Base-by-base conservation (phyloP, 1,140 invertebrate species). In the Tetragnatha versicolor region DNA sequence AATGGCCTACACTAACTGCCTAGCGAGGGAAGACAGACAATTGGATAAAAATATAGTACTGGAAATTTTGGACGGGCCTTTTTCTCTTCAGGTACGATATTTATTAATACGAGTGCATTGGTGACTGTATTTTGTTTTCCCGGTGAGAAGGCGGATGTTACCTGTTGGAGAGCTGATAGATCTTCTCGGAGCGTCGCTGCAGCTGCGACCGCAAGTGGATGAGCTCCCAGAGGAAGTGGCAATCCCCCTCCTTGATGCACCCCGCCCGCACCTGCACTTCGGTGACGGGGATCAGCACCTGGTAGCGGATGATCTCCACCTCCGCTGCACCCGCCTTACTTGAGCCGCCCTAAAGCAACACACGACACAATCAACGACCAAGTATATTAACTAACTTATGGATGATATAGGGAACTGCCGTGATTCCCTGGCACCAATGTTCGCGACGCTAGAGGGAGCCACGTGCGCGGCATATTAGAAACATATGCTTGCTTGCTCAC, bases 151-250 rank as follows among this genome's bases (percentile, higher is more conserved):
- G n/a, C 10, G 20, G 0, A 27, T n/a, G 25, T n/a, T 2, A 95
- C 93, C 93, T 96, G 88, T 98, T 98, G 10, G 95, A 97, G 76
- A 98, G 89, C 82, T 98, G 95, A 85, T 98, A 98, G 79, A 98
- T 92, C 88, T 98, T 98, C 87, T 98, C 96, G n/a, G 95, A 96
- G 81, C 96, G 90, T 73, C 95, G 90, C 84, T 97, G 95, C 75
- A 96, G 89, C 53, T 97, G 95, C 85, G 94, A 97, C 82, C 95
- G 90, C 75, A 97, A 88, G 86, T 98, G 96, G 81, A 98, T 95
- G 68, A 98, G 90, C 87, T 98, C 96, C 97, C 97, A 98, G 55
- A 97, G 89, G 89, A 95, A 97, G 87, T 97, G 95, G 47, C 92
- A 93, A 83, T 97, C 95, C 91, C 95, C 94, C 84, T 97, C 95